Base-by-base conservation (phyloP, 2,113 vertebrate genomes). In the Columbina picui region DNA sequence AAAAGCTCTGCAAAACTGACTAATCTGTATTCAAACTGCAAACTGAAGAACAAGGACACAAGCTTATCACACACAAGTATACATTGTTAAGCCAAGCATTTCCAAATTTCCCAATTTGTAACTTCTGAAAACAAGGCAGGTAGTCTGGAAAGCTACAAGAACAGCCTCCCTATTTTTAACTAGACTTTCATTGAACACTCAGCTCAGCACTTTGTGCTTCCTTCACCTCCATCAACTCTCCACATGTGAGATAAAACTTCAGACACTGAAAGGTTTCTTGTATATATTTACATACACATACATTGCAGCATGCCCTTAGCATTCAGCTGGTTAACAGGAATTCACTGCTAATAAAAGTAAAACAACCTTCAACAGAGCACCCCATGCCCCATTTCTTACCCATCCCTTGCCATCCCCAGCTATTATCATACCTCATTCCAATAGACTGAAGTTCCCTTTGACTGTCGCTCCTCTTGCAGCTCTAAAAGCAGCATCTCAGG, bases 291-390 rank as follows among this genome's bases (percentile, higher is more conserved):
- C 9, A 29, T 3, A 3, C 5, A 20, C 45, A 45, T 45, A 45
- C 43, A 45, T 19, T 32, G 9, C 3, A 36, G 19, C 65, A 29
- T 0, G 0, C 4, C 34, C 34, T 41, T 18, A 32, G 18, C 14
- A 1, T 29, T 61, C 52, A 61, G 43, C 29, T 29, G 16, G 9
- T 6, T 14, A 22, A 9, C 3, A 16, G 1, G 4, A 45, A 5
- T 13, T 23, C 17, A 4, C 8, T n/a, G 43, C 20, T 56, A 12
- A 4, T 1, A 9, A 50, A 19, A 45, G 26, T 26, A 47, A 21
- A 76, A 12, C 6, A 5, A 38, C 9, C n/a, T 60, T 12, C 41
- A 75, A 1, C 6, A 7, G 56, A 67, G 12, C 49, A 15, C n/a
- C 65, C 52, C 26, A 10, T 9, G 8, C 10, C 21, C 41, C 17